Base-by-base conservation (phyloP, 2,113 vertebrate genomes). In the Heliornis fulica region DNA sequence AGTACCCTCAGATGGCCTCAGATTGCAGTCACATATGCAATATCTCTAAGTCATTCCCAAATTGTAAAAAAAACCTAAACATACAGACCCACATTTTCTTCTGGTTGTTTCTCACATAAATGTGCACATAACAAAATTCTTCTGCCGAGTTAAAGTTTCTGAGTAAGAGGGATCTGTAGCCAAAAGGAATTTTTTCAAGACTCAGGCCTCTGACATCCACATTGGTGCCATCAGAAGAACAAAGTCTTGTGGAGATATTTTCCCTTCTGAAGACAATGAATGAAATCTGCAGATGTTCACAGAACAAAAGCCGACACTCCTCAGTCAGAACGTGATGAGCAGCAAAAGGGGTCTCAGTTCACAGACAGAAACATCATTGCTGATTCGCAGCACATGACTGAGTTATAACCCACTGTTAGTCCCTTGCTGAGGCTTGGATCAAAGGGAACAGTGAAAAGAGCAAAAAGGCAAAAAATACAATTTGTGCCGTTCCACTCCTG, bases 231-330 rank as follows among this genome's bases (percentile, higher is more conserved):
- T 51, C 23, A 40, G 32, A 34, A 32, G 66, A 83, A 28, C 41
- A 9, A 84, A 38, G 23, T 59, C 11, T 15, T n/a, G 29, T 38
- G 66, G 41, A n/a, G 79, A 68, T 48, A 41, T 86, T 57, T 40
- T 60, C 36, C 69, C 32, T 45, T 43, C 22, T 48, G 20, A 48
- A 68, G 60, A 48, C 53, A 34, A 51, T 1, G 25, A 40, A 59
- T 16, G 74, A 63, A 71, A 41, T 48, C 56, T 87, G 69, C 69
- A 87, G 80, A 17, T 51, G 31, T 64, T 84, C 51, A 18, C 12
- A 29, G 41, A 36, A 15, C 53, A 65, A 79, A 68, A 20, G 16
- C 21, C 65, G 60, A 9, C 21, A 1, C 26, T 57, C 0, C 0
- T 56, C 63, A 36, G 23, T 20, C 38, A 22, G 41, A 29, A 32